phyloP scores from a whole-genome alignment of 2,797 vertebrate species.

The Tapirus indicus region DNA sequence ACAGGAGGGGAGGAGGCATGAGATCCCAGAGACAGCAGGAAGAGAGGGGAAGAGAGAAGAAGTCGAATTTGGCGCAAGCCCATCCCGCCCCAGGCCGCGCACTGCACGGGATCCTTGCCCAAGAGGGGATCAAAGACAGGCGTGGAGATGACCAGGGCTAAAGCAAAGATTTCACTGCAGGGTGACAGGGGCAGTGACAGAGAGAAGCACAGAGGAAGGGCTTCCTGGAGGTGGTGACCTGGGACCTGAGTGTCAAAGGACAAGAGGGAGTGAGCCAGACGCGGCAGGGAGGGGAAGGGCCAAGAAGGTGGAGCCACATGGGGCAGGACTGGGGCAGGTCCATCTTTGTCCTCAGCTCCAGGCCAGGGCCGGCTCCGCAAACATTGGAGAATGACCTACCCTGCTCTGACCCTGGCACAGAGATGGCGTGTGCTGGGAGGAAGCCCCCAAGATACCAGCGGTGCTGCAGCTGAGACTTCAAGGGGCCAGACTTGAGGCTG shows the following conservation, averaged over 20 bases:
- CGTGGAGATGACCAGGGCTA: neutral
- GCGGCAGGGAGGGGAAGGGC: neutral
- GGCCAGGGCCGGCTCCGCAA: neutral
- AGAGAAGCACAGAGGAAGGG: neutral
- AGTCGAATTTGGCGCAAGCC: fast-evolving
- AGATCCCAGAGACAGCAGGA: neutral
- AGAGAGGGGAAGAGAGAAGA: neutral
- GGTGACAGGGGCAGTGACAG: neutral
- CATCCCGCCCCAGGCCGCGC: fast-evolving
- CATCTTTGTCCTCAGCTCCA: neutral
- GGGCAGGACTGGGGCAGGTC: neutral
- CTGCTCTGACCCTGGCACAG: neutral
- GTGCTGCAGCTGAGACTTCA: neutral
- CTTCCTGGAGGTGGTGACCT: neutral
- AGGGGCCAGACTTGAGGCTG: neutral
- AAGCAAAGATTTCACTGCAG: neutral
- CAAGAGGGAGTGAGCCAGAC: neutral
- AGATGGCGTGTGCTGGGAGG: too few species aligned
- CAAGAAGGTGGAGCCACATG: neutral
- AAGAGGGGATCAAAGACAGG: neutral
- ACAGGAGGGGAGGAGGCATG: neutral
- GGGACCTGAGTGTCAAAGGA: neutral
- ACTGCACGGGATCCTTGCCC: neutral
- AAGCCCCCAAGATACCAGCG: neutral
- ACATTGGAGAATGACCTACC: neutral